These are phyloP conservation scores for Halesus radiatus DNA, from an alignment of 1,140 invertebrate species.

Conservation along the genomic window DNA sequence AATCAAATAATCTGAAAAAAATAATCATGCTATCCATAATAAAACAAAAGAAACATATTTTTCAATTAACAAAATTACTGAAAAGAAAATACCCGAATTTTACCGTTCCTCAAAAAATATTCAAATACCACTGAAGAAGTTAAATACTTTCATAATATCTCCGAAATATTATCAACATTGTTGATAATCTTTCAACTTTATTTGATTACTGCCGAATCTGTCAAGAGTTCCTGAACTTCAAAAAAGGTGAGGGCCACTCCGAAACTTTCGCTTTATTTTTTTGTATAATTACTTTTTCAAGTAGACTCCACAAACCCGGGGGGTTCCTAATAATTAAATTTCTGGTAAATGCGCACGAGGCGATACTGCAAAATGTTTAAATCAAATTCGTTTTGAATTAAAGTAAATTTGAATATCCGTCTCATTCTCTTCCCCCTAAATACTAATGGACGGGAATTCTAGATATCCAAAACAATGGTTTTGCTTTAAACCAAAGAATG, in stretches of 20 bases:
- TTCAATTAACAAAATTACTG: too few relatives aligned
- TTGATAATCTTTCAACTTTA: too few relatives aligned
- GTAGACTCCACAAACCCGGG: not conserved
- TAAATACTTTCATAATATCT: not conserved
- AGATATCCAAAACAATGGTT: not conserved
- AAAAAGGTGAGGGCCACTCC: not conserved
- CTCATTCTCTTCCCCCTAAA: not conserved
- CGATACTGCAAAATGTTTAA: slow-evolving; percentile 24
- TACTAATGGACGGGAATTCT: not conserved
- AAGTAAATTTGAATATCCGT: slow-evolving; percentile 8
- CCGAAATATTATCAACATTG: too few relatives aligned
- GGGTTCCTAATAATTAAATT: slow-evolving; percentile 27
- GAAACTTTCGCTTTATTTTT: slow-evolving; percentile 15
- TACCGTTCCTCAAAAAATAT: too few relatives aligned
- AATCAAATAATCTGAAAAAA: too few relatives aligned
- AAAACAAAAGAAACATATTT: too few relatives aligned
- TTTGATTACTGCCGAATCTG: too few relatives aligned
- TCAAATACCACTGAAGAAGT: not conserved
- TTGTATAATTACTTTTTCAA: slow-evolving; percentile 34
- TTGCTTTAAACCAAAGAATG: not conserved
- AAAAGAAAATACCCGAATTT: too few relatives aligned
- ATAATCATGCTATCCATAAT: too few relatives aligned
- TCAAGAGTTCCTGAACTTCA: not conserved
- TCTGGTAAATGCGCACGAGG: not conserved
- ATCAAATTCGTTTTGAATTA: slow-evolving; percentile 31